phyloP scores from a whole-genome alignment of 30 jellyfish, hydroid and myxozoan genomes.

The Rhopilema esculentum region DNA sequence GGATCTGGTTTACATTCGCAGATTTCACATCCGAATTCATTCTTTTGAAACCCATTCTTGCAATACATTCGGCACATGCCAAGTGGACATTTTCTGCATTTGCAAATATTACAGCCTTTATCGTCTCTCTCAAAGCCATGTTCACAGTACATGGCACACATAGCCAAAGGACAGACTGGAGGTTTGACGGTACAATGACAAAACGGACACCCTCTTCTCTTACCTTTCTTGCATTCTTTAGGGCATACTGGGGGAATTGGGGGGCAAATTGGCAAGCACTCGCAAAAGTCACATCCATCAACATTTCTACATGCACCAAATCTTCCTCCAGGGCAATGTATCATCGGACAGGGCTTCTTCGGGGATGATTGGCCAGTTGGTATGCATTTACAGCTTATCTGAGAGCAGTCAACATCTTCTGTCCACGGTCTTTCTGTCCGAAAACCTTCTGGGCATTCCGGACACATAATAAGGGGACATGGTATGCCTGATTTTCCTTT shows the following conservation, averaged over 20 bases:
- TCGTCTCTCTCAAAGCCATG: constrained; percentile 27
- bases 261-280: constrained; percentile 45
- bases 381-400: constrained; percentile 37
- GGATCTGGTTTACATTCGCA: constrained; percentile 32
- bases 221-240: not conserved
- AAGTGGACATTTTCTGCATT: constrained; percentile 9
- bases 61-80: constrained; percentile 17
- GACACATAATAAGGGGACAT: constrained; percentile 38
- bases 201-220: constrained; percentile 26
- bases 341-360: constrained; percentile 25
- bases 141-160: constrained; percentile 26
- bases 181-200: constrained; percentile 20
- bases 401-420: constrained; percentile 1
- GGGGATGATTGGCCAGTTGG: not conserved
- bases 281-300: constrained; percentile 48
- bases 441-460: constrained; percentile 35
- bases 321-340: constrained; percentile 35
- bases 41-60: constrained; percentile 20
- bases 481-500: not conserved
- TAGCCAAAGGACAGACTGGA: constrained; percentile 17
- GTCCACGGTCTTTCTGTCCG: constrained; percentile 26
- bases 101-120: constrained; percentile 31
- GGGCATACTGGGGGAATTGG: constrained; percentile 14
- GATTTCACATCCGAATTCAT: constrained; percentile 18
- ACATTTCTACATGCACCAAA: constrained; percentile 30